Percentiles rank a stretch among this genome's conserved stretches.
Conservation (phyloP, 2,797 vertebrate species). For the Chelon auratus region DNA sequence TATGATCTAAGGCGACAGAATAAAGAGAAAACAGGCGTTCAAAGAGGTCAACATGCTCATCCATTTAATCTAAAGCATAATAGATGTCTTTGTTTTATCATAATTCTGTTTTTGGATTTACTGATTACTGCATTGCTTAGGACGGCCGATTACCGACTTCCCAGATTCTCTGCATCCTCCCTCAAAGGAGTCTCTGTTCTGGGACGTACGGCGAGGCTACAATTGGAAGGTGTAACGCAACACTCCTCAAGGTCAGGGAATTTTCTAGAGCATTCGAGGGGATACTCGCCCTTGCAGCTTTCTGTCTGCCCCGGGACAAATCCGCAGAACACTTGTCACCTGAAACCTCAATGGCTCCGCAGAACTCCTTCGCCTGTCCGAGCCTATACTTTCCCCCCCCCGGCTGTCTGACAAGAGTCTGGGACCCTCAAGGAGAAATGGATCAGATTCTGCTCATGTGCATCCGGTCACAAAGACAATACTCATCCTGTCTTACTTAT, state of each 20-base stretch:
- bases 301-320: conserved; percentile 65
- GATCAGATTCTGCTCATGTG: conserved; percentile 61
- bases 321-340: conserved; percentile 67
- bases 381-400: conserved; percentile 17
- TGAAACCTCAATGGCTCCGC: conserved; percentile 60
- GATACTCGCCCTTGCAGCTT: conserved; percentile 66
- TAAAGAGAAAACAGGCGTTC: conserved; percentile 14
- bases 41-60: conserved; percentile 14
- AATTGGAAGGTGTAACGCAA: conserved; percentile 74
- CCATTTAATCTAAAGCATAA: conserved; percentile 7
- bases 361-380: conserved; percentile 22
- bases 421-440: conserved; percentile 64
- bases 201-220: conserved; percentile 47
- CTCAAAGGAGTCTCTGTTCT: conserved; percentile 79
- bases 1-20: conserved; percentile 30
- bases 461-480: conserved; percentile 45
- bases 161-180: conserved; percentile 31
- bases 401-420: conserved; percentile 46
- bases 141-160: conserved; percentile 27
- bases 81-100: neutral
- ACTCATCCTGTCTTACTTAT: conserved; percentile 46
- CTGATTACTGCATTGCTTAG: conserved; percentile 7
- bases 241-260: conserved; percentile 71
- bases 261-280: conserved; percentile 67
- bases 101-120: conserved; percentile 31